Evolutionary conservation across 2,888 invertebrate species (phyloP), one percentile per base, ranked within the genome.

Genomic region (Thymelicus sylvestris): DNA sequence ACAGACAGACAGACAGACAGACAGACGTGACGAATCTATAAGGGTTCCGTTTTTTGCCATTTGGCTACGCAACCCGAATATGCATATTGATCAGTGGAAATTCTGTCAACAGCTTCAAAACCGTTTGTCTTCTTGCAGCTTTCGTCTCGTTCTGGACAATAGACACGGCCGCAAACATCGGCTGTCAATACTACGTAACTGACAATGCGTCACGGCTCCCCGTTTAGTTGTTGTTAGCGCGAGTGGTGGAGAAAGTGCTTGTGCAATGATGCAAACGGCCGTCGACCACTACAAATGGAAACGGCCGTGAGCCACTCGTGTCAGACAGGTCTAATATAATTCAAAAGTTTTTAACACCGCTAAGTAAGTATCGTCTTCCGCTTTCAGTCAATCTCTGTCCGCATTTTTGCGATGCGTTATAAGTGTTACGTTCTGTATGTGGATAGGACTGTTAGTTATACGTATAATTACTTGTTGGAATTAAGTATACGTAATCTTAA

Each of bases 191-290:
- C 72, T 76, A 86, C 84, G 82, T 85, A 87, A 87, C 70, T 59
- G 15, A 66, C 50, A 64, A 64, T 64, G 79, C 83, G 85, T 84
- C 84, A 84, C 78, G 74, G 72, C 70, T 65, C 65, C 69, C 68
- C 78, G 75, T 83, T 83, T 81, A 77, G 79, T 77, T 77, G 79
- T 77, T 73, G 79, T 82, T 81, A 80, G 74, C 78, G 76, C 78
- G 79, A 79, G 79, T 79, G 80, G 76, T 81, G 88, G 93, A 89
- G 93, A 93, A 93, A 93, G 93, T 91, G 80, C 81, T 92, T 92
- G 85, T 88, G 87, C 86, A 92, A 93, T 86, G 80, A 81, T 88
- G 90, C 88, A 86, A 84, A 77, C 78, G 78, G 81, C 77, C 12
- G 78, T 73, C 76, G 81, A 82, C 84, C 85, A 82, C 84, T 67